Percentiles rank a stretch among this genome's conserved stretches.
These are phyloP conservation scores for Brachionus rotundiformis DNA, from an alignment of 1,140 invertebrate genomes.

Conservation along the genomic window DNA sequence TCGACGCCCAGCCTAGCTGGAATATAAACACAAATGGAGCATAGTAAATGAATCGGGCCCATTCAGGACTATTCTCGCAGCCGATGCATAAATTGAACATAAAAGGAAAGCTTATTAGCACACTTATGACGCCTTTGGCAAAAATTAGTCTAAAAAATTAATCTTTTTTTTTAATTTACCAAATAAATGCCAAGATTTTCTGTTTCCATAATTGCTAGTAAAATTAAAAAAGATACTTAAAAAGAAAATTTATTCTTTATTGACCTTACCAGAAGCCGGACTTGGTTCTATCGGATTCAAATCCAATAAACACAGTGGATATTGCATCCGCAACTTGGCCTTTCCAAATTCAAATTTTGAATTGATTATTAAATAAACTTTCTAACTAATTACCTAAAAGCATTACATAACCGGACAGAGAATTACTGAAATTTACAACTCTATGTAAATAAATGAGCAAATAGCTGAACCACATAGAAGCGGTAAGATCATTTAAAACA, in stretches of 20 bases:
- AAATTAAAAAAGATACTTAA: not conserved
- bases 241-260: not conserved
- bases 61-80: constrained; percentile 68
- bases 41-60: constrained; percentile 82
- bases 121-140: constrained; percentile 72
- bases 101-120: constrained; percentile 81
- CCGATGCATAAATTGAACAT: constrained; percentile 80
- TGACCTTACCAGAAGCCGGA: constrained; percentile 65
- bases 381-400: constrained; percentile 74
- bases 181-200: constrained; percentile 88
- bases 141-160: not conserved
- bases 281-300: constrained; percentile 76
- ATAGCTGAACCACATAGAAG: constrained; percentile 96
- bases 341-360: constrained; percentile 52
- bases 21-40: constrained; percentile 85
- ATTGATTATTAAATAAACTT: not conserved
- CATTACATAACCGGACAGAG: constrained; percentile 76
- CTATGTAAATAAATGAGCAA: constrained; percentile 86
- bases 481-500: constrained; percentile 89
- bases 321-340: constrained; percentile 78
- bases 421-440: constrained; percentile 73
- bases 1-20: constrained; percentile 92
- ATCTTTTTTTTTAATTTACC: constrained; percentile 67
- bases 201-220: constrained; percentile 74
- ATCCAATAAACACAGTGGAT: constrained; percentile 83